Percentiles rank a stretch among this genome's conserved stretches.
Conservation (phyloP, 2,888 invertebrate genomes). For the Drosophila buzzatii region DNA sequence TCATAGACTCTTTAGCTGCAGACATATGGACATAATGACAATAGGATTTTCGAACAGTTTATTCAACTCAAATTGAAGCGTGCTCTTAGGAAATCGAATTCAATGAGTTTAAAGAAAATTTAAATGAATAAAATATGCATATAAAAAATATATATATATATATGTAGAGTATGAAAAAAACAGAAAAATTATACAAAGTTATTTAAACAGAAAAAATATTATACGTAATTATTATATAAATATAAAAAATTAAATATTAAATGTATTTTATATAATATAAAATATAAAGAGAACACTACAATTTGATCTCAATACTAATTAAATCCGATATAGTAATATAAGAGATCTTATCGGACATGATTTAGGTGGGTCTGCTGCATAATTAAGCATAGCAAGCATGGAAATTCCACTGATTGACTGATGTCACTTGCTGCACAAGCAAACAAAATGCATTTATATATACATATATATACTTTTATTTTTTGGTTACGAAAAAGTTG, state of each 20-base stretch:
- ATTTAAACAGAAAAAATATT: no score
- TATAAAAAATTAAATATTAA: neutral
- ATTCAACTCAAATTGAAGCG: constrained; percentile 60
- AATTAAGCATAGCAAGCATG: constrained; percentile 24
- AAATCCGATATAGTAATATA: neutral
- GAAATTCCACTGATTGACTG: constrained; percentile 59
- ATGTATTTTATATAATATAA: neutral
- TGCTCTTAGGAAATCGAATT: neutral
- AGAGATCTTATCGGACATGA: neutral
- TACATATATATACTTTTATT: neutral
- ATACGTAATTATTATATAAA: neutral
- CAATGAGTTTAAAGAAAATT: no score
- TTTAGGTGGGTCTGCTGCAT: constrained; percentile 41
- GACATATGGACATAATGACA: no score
- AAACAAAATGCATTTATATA: constrained; percentile 48
- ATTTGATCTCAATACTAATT: neutral
- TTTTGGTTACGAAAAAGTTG: constrained; percentile 43
- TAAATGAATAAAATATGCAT: no score
- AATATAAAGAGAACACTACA: neutral
- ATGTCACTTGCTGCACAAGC: constrained; percentile 47
- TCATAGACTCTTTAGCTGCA: neutral
- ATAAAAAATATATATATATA: no score
- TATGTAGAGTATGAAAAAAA: no score
- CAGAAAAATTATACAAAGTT: no score
- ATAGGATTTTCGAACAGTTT: constrained; percentile 45